A percentile compares a stretch with the other conserved stretches of the same genome.
These are phyloP conservation scores for Siderastrea siderea DNA, from an alignment of 92 coral and sea anemone species.

Conservation along the genomic window DNA sequence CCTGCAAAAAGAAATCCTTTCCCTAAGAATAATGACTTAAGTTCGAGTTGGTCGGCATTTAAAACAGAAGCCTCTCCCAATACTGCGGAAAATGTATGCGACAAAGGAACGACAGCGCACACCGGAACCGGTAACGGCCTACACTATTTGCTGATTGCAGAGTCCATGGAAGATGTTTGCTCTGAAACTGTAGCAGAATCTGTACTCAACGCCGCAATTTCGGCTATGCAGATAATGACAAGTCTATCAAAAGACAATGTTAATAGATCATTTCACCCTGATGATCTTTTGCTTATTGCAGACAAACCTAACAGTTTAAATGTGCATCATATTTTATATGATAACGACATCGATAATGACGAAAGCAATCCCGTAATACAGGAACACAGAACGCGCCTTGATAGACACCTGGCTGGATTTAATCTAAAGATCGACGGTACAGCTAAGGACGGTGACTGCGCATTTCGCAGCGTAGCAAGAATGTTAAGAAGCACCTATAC, in stretches of 20 bases:
- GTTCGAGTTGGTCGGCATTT: conserved; percentile 32
- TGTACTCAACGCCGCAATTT: conserved; percentile 6
- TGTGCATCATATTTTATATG: conserved; percentile 2
- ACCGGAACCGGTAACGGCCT: neutral
- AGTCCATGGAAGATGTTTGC: conserved; percentile 25
- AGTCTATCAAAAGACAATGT: neutral
- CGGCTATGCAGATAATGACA: neutral
- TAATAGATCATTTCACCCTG: conserved; percentile 20
- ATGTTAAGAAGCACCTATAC: conserved; percentile 16
- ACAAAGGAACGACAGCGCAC: neutral
- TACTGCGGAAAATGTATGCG: neutral
- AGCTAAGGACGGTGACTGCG: conserved; percentile 40
- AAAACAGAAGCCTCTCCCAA: neutral
- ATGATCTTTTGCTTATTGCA: conserved; percentile 17
- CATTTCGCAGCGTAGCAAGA: conserved; percentile 30
- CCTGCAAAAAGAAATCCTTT: conserved; percentile 1
- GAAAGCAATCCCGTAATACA: neutral
- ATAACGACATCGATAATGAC: neutral
- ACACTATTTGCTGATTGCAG: conserved; percentile 10
- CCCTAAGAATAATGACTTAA: neutral
- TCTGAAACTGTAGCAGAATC: conserved; percentile 30
- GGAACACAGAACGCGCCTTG: conserved; percentile 1
- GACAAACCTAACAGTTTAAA: conserved; percentile 8
- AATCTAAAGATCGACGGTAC: neutral
- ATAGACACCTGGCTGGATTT: conserved; percentile 31